Conservation (phyloP, 2,797 vertebrate species). For the Menidia menidia region DNA sequence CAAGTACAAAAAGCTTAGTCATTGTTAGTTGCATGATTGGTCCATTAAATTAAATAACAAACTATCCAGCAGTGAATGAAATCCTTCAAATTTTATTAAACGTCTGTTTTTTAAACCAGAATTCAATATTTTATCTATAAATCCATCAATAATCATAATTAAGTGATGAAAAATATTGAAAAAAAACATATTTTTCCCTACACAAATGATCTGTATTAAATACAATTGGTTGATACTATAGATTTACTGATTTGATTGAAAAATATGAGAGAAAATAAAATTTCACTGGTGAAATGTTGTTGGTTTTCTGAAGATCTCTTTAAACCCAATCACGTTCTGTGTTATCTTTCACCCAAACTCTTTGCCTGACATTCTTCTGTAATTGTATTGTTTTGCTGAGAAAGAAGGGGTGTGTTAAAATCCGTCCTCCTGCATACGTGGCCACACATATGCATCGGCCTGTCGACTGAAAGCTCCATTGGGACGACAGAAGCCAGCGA, state of each 20-base stretch:
- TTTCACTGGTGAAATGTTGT: not conserved
- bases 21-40: not conserved
- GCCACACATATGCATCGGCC: conserved; percentile 31
- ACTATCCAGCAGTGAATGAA: not conserved
- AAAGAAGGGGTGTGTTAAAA: conserved; percentile 51
- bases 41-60: not conserved
- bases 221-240: too few relatives aligned
- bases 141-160: not conserved
- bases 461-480: conserved; percentile 25
- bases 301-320: not conserved
- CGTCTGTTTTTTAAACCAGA: not conserved
- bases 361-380: conserved; percentile 5
- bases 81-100: not conserved
- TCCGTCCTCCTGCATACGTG: conserved; percentile 47
- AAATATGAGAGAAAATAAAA: not conserved
- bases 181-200: not conserved
- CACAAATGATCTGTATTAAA: too few relatives aligned
- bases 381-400: conserved; percentile 31
- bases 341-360: conserved; percentile 17
- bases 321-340: conserved; percentile 1
- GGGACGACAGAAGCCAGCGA: conserved; percentile 28
- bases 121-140: not conserved
- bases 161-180: not conserved
- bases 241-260: too few relatives aligned
- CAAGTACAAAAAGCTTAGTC: not conserved